Conservation (phyloP, 2,888 invertebrate species). For the Glyphotaelius pellucidus region DNA sequence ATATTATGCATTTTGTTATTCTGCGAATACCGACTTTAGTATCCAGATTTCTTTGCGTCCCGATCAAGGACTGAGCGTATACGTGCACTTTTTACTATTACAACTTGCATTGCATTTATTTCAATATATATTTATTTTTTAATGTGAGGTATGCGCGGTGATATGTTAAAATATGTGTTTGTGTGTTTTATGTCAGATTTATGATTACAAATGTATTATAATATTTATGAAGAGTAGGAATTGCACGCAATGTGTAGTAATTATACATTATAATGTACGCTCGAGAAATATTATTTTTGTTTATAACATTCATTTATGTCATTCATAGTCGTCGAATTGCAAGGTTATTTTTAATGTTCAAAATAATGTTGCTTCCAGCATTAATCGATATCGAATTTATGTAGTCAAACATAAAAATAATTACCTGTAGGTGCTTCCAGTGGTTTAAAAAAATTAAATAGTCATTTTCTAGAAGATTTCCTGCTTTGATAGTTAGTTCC, state of each 20-base stretch:
- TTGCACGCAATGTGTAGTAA: not conserved
- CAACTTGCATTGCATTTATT: not conserved
- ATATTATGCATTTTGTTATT: not conserved
- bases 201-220: not conserved
- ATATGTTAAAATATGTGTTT: not conserved
- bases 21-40: not conserved
- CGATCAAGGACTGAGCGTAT: not conserved
- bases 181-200: not conserved
- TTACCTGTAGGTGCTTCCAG: too few relatives aligned
- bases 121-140: not conserved
- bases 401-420: too few relatives aligned
- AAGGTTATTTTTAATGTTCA: not conserved
- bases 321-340: not conserved
- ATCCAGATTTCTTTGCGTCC: not conserved
- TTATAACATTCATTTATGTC: too few relatives aligned
- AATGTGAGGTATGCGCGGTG: not conserved
- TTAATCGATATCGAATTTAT: not conserved
- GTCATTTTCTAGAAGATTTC: too few relatives aligned
- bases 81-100: not conserved
- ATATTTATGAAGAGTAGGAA: not conserved
- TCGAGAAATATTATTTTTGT: not conserved
- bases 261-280: not conserved
- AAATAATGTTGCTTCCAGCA: not conserved
- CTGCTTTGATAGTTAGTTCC: too few relatives aligned
- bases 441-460: too few relatives aligned